Base-by-base conservation (phyloP, 1,140 invertebrate genomes). In the Euglossa dilemma region DNA sequence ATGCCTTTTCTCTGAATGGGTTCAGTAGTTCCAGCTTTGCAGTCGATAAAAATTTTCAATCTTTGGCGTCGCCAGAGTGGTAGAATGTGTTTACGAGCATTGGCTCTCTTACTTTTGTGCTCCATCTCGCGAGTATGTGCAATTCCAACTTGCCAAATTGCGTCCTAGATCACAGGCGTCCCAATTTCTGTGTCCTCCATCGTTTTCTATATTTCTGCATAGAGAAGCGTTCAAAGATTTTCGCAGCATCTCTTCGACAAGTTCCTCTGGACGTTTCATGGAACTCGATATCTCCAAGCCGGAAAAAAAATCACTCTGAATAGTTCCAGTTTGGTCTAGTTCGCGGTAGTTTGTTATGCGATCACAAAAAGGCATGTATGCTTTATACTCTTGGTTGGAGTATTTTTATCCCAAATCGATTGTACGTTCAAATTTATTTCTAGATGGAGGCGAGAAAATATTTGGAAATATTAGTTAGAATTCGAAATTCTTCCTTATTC, bases 81-180 rank as follows among this genome's bases (percentile, higher is more conserved):
- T 57, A 50, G 54, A 78, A 77, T 64, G 56, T 77, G 56, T 78
- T 83, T 59, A 63, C 47, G 47, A 71, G 81, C 57, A 78, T 83
- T 71, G 74, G 81, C 81, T 70, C 74, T 63, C 25, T 70, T 73
- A 45, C 28, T 43, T 61, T 11, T 50, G 20, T 36, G 56, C 66
- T 54, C 56, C 28, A 57, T 50, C 56, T 28, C 74, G 72, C 71
- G 71, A 67, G 63, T 81, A 82, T 72, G 71, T 56, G 47, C 45
- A 54, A 77, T 54, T 69, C 43, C 18, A 83, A 61, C 64, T 83
- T 83, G 80, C 80, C 80, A 83, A 83, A 78, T 83, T 78, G 80
- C 80, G 80, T 70, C 64, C 80, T 77, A 83, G 56, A 83, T 83
- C 74, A 70, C 66, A 56, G 66, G 64, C 66, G 80, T 83, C 6